Base-by-base conservation (phyloP, 2,797 vertebrate species). In the Periophthalmus magnuspinnatus region DNA sequence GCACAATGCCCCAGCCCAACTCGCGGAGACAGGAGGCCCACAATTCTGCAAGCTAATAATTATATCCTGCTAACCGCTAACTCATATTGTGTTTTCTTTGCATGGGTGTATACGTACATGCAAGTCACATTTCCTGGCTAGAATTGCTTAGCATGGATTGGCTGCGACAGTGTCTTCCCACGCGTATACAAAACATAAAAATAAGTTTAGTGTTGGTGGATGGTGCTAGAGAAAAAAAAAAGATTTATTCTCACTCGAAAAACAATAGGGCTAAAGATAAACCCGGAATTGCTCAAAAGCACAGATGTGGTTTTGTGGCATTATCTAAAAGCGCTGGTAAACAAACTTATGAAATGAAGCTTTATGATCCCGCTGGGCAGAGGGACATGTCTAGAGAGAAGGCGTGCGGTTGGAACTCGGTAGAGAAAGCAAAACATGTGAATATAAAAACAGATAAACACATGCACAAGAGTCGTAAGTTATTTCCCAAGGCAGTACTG, bases 221-320 rank as follows among this genome's bases (percentile, higher is more conserved):
- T 36, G 58, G 58, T 11, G 58, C 60, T 60, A 60, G 36, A 41
- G 32, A 36, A 19, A n/a, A 55, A 32, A 64, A 64, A 72, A 10
- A 67, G 36, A 61, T 33, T 66, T 36, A 47, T 6, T 13, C 21
- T 67, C 67, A 59, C 8, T 65, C 55, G 28, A 72, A 36, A 45
- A 59, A 67, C 65, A 67, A 56, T 67, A 24, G n/a, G 66, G 19
- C 14, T 64, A 3, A 59, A 24, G 62, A 76, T 19, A 62, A 69
- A 38, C 55, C 33, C 59, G 56, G 21, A 36, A 68, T 67, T 57
- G 67, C 17, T 61, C 47, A 68, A 28, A 65, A 10, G 38, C 24
- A 54, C 34, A 67, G 65, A 45, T 63, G 61, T 63, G 61, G 61
- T 17, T 63, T 47, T 66, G 47, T 52, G 65, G 28, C 6, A 22